A percentile compares a stretch with the other conserved stretches of the same genome.
These are phyloP conservation scores for Unio delphinus DNA, from an alignment of 2,888 invertebrate species.

Conservation along the genomic window DNA sequence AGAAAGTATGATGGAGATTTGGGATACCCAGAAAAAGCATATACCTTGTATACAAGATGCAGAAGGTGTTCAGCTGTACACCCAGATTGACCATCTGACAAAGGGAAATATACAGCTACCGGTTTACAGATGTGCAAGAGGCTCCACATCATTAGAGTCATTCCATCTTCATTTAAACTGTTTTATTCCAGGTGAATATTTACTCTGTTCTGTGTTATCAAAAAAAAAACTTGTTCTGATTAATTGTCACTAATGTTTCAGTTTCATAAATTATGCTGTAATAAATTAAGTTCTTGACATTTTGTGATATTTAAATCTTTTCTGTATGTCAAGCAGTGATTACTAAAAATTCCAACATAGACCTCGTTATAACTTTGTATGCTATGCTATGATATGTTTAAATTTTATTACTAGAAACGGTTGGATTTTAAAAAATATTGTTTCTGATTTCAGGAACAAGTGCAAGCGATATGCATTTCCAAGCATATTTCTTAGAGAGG, in stretches of 20 bases:
- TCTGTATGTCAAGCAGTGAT: too few species aligned
- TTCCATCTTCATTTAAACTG: slow-evolving; percentile 44
- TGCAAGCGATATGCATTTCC: slow-evolving; percentile 1
- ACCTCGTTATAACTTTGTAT: too few species aligned
- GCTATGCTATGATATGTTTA: too few species aligned
- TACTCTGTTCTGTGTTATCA: too few species aligned
- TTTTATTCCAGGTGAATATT: slow-evolving; percentile 42
- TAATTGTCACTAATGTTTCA: too few species aligned
- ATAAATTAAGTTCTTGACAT: too few species aligned
- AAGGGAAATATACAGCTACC: slow-evolving; percentile 40
- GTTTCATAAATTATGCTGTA: too few species aligned
- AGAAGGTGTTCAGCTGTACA: slow-evolving; percentile 27
- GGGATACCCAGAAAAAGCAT: slow-evolving; percentile 20
- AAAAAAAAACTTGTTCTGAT: too few species aligned
- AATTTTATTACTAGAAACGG: too few species aligned
- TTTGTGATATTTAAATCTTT: too few species aligned
- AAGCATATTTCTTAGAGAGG: slow-evolving; percentile 27
- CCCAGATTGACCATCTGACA: slow-evolving; percentile 16
- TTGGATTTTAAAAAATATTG: too few species aligned
- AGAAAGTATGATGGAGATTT: slow-evolving; percentile 11
- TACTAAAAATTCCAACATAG: too few species aligned
- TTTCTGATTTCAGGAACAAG: slow-evolving; percentile 17
- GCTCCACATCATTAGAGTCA: slow-evolving; percentile 46
- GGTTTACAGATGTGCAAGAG: slow-evolving; percentile 42
- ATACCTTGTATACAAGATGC: slow-evolving; percentile 35